Conservation (phyloP, 2,797 vertebrate genomes). For the Sebastes diploproa region DNA sequence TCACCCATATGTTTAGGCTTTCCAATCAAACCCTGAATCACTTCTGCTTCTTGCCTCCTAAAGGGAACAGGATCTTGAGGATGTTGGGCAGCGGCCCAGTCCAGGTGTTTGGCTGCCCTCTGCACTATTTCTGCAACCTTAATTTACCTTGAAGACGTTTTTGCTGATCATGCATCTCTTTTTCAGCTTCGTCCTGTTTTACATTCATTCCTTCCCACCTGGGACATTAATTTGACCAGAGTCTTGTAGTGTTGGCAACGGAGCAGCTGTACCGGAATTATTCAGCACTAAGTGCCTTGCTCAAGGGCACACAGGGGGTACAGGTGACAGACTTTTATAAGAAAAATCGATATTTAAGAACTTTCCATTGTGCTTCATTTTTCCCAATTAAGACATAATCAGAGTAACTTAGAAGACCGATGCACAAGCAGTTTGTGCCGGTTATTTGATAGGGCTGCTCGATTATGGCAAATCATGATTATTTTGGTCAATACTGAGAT, state of each 20-base stretch:
- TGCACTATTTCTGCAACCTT: conserved; percentile 49
- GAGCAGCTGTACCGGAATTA: background rate
- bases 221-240: conserved; percentile 38
- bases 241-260: background rate
- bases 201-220: conserved; percentile 35
- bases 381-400: background rate
- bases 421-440: background rate
- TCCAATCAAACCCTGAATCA: conserved; percentile 1
- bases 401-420: background rate
- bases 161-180: conserved; percentile 44
- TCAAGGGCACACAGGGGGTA: background rate
- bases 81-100: background rate
- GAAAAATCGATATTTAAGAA: background rate
- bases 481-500: no score
- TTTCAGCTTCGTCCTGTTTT: conserved; percentile 16
- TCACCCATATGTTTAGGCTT: background rate
- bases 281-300: conserved; percentile 22
- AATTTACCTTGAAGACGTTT: conserved; percentile 40
- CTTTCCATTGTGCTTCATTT: background rate
- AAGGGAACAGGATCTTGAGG: conserved; percentile 1
- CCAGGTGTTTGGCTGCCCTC: conserved; percentile 41
- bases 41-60: background rate
- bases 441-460: background rate
- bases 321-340: background rate
- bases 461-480: no score